A percentile compares a stretch with the other conserved stretches of the same genome.
Evolutionary conservation across 2,797 vertebrate genomes (phyloP).

Genomic region (Myotis daubentonii): DNA sequence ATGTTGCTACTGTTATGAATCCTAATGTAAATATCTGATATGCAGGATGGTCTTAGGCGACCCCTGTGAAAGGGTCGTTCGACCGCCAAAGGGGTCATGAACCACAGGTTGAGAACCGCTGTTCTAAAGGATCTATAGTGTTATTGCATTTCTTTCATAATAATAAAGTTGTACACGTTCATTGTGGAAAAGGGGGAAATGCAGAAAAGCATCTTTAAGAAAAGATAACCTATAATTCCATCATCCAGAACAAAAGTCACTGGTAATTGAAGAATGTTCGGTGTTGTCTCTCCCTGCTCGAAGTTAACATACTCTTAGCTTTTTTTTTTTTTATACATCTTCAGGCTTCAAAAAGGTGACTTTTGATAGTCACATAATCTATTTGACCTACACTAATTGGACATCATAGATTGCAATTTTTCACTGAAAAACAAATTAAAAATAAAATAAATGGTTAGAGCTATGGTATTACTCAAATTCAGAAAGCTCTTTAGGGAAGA

Average conservation of each 20-base stretch:
- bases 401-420: not conserved
- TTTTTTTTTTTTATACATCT: not conserved
- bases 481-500: constrained; percentile 4
- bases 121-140: not conserved
- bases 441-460: constrained; percentile 38
- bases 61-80: too few relatives aligned
- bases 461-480: not conserved
- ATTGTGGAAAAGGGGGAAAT: not conserved
- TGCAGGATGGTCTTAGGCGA: too few relatives aligned
- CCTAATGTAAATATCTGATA: too few relatives aligned
- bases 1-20: too few relatives aligned
- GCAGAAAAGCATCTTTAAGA: constrained; percentile 7
- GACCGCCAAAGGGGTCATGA: too few relatives aligned
- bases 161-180: not conserved
- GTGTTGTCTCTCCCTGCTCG: not conserved
- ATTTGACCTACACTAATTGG: constrained; percentile 11
- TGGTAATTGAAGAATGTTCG: not conserved
- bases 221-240: not conserved
- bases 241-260: not conserved
- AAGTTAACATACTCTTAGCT: not conserved
- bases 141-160: not conserved
- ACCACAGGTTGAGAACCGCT: too few relatives aligned
- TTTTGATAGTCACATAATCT: not conserved
- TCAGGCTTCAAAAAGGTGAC: not conserved
- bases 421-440: not conserved